Percentiles rank a stretch among this genome's conserved stretches.
Evolutionary conservation across 2,888 invertebrate species (phyloP).

Genomic region (Drosophila falleni): DNA sequence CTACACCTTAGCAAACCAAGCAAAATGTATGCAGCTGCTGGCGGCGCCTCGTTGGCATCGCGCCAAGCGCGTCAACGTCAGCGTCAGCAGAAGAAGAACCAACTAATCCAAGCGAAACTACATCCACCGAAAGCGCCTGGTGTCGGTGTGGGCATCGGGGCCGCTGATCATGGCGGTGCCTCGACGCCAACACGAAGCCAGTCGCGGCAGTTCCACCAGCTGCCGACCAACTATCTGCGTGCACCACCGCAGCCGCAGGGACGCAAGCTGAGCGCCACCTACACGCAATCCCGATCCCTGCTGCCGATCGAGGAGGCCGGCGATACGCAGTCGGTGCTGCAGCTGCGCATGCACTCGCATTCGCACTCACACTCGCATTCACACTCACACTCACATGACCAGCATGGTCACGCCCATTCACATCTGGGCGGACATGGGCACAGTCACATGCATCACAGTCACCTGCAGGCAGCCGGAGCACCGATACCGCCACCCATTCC

Average conservation of each 20-base stretch:
- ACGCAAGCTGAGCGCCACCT: conserved; percentile 85
- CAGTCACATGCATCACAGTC: conserved; percentile 48
- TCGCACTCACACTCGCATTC: conserved; percentile 34
- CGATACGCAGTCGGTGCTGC: conserved; percentile 81
- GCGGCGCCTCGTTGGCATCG: conserved; percentile 94
- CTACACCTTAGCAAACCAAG: conserved; percentile 25
- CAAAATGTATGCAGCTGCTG: conserved; percentile 94
- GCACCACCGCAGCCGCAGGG: conserved; percentile 84
- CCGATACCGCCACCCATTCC: conserved; percentile 46
- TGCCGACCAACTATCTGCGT: conserved; percentile 86
- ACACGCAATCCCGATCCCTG: conserved; percentile 85
- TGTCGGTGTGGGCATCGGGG: conserved; percentile 24
- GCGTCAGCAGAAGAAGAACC: conserved; percentile 86
- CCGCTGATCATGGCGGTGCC: conserved; percentile 77
- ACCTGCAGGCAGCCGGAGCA: conserved; percentile 26
- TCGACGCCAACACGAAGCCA: conserved; percentile 82
- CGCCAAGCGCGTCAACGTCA: conserved; percentile 90
- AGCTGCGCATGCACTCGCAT: conserved; percentile 76
- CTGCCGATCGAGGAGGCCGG: conserved; percentile 85
- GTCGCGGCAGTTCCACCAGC: conserved; percentile 87
- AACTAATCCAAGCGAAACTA: conserved; percentile 86
- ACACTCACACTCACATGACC: conserved; percentile 49
- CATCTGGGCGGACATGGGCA: conserved; percentile 50
- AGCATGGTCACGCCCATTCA: conserved; percentile 56
- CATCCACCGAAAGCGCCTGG: conserved; percentile 85